Conservation (phyloP, 2,113 vertebrate species). For the Dasyornis broadbenti region DNA sequence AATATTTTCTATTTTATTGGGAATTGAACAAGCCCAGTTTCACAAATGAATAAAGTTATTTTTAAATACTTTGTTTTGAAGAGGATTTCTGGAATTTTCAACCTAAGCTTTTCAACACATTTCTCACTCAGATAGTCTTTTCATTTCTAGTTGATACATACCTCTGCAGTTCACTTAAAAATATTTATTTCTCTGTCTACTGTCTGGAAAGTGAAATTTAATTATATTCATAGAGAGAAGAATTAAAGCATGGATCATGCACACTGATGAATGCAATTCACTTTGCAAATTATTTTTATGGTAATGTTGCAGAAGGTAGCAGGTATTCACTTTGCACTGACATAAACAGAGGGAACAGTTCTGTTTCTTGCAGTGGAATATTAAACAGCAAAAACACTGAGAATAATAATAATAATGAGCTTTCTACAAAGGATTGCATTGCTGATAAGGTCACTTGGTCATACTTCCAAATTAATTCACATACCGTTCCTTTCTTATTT, state of each 20-base stretch:
- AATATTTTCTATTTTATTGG: neutral
- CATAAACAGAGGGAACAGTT: neutral
- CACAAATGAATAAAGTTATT: neutral
- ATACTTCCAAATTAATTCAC: neutral
- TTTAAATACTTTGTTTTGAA: neutral
- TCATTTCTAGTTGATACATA: constrained; percentile 24
- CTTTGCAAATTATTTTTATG: constrained; percentile 40
- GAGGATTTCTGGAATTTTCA: neutral
- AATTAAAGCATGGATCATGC: neutral
- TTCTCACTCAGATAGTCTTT: neutral
- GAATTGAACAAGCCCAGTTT: neutral
- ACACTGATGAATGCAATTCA: neutral
- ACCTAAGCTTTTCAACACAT: neutral
- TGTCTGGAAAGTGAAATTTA: constrained; percentile 9
- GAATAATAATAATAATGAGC: neutral
- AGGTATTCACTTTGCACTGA: neutral
- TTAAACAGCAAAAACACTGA: neutral
- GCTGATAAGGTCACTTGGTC: neutral
- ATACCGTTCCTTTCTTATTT: neutral
- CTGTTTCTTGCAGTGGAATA: neutral
- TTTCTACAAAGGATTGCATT: neutral
- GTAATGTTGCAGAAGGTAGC: constrained; percentile 10
- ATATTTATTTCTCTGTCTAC: constrained; percentile 18
- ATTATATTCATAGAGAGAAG: constrained; percentile 7
- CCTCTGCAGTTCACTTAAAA: neutral